Percentiles rank a stretch among this genome's conserved stretches.
Conservation (phyloP, 2,888 invertebrate genomes). For the Glyphotaelius pellucidus region DNA sequence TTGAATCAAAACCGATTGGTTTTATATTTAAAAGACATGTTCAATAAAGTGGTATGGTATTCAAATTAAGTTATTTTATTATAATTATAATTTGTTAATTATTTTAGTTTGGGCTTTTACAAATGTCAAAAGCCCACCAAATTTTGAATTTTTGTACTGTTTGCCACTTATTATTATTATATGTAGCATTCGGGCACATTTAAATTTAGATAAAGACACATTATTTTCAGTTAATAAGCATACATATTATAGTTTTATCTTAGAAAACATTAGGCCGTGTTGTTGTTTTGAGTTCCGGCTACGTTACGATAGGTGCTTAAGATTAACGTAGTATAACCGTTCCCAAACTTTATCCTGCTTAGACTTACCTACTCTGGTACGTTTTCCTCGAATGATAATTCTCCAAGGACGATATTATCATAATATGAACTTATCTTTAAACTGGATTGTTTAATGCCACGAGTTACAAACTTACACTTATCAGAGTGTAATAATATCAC, state of each 20-base stretch:
- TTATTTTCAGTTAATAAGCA: not conserved
- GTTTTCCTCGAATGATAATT: constrained; percentile 20
- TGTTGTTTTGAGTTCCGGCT: not conserved
- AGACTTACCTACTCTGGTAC: too few relatives aligned
- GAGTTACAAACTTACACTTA: constrained; percentile 36
- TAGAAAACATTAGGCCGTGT: not conserved
- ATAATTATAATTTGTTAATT: too few relatives aligned
- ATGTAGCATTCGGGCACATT: not conserved
- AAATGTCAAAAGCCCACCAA: not conserved
- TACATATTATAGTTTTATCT: not conserved
- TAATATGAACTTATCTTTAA: constrained; percentile 22
- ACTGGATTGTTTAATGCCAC: constrained; percentile 30
- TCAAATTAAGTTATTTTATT: not conserved
- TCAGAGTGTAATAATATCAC: not conserved
- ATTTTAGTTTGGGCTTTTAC: not conserved
- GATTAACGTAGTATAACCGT: not conserved
- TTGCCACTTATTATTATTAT: not conserved
- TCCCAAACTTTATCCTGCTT: not conserved
- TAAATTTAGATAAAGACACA: not conserved
- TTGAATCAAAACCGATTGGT: too few relatives aligned
- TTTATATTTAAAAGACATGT: too few relatives aligned
- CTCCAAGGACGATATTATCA: constrained; percentile 38
- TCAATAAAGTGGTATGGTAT: too few relatives aligned
- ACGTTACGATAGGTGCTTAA: not conserved
- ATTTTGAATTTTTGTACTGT: not conserved